Evolutionary conservation across 2,113 vertebrate genomes (phyloP), one percentile per base, ranked within the genome.

Genomic region (Columba livia): DNA sequence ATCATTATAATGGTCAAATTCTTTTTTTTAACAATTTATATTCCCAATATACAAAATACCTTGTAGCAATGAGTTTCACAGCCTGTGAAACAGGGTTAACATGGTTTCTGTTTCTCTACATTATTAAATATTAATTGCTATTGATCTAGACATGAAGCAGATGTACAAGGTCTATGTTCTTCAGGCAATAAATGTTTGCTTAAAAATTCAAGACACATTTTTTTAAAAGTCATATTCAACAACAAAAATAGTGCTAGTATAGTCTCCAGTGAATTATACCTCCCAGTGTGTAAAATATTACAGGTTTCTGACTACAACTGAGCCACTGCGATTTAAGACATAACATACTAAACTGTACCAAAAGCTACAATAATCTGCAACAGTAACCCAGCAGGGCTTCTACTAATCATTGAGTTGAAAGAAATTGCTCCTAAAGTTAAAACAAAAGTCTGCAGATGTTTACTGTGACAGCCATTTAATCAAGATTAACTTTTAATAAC

Each of bases 111-210:
- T 13, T 10, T 81, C 57, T 32, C 72, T 47, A 26, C 36, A 3
- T 6, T 62, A 54, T 44, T 70, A 87, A 89, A 48, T 40, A 58
- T 28, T 54, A 11, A 79, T 47, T 19, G 64, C n/a, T 81, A 4
- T 8, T 54, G 47, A 78, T 12, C 58, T 10, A 65, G 31, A 40
- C 20, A 64, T 3, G 7, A 91, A 38, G 47, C 56, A 65, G 42
- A 67, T 15, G 6, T 28, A 42, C 38, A 38, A 77, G 20, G 47
- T 5, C 19, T 34, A 18, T 6, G 11, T 8, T 61, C 15, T 34
- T 28, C 47, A 57, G 23, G 31, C n/a, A 57, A 36, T 5, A 64
- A 40, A 32, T 1, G 0, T 9, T 88, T 1, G 0, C 9, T 88
- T 66, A 91, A 81, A 84, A 79, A 71, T 11, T 60, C 21, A 67